phyloP scores from a whole-genome alignment of 2,113 vertebrate genomes.

The Oreochromis niloticus region DNA sequence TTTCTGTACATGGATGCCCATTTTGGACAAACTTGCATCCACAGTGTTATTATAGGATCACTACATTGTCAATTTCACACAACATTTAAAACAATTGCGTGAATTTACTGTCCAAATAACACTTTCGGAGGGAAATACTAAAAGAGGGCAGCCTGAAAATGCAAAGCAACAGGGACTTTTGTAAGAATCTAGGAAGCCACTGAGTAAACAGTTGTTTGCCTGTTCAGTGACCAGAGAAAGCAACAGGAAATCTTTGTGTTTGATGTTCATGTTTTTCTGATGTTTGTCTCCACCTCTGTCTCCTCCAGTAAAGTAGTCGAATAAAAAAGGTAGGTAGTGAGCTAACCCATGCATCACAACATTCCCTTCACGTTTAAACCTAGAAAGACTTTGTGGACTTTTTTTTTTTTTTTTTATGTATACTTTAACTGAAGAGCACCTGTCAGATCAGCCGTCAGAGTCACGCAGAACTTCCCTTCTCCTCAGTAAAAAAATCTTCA shows the following conservation, averaged over 20 bases:
- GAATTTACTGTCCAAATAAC: neutral
- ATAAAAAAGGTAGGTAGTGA: conserved; percentile 1
- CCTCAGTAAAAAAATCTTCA: neutral
- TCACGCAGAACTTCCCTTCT: neutral
- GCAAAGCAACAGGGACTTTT: neutral
- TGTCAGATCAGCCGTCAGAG: neutral
- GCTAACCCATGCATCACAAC: neutral
- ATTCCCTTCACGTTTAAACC: neutral
- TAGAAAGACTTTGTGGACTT: neutral
- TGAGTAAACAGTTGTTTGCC: conserved; percentile 2
- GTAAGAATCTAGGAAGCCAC: neutral
- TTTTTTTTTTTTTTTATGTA: neutral
- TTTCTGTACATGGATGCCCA: neutral
- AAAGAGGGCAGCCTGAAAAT: neutral
- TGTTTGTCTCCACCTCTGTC: neutral
- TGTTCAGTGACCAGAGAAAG: conserved; percentile 15
- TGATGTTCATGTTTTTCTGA: neutral
- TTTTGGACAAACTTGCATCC: neutral
- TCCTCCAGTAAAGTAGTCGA: conserved; percentile 12
- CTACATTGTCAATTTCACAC: neutral
- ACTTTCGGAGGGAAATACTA: neutral
- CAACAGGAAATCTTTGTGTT: conserved; percentile 5
- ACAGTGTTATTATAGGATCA: neutral
- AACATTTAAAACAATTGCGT: neutral
- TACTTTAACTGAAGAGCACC: neutral